These are phyloP conservation scores for Porites australiensis DNA, from an alignment of 64 coral and sea anemone species.

Conservation along the genomic window DNA sequence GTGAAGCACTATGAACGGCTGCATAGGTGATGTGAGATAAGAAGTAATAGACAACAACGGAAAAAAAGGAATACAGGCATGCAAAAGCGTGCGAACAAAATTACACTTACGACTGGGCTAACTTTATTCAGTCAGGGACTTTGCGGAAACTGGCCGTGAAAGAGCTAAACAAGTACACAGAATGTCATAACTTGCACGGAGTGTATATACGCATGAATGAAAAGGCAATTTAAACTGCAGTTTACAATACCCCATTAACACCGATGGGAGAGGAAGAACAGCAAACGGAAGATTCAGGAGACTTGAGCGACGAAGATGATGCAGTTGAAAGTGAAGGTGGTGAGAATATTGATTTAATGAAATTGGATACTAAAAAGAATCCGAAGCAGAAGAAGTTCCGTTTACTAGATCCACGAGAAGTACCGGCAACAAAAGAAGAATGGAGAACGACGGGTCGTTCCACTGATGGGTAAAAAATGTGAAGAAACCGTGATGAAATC, in stretches of 20 bases:
- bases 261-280: not conserved
- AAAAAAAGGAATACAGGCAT: too few relatives aligned
- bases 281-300: not conserved
- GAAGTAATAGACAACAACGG: too few relatives aligned
- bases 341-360: not conserved
- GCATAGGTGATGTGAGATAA: too few relatives aligned
- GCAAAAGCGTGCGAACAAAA: too few relatives aligned
- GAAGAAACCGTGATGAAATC: too few relatives aligned
- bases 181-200: not conserved
- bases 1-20: too few relatives aligned
- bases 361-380: not conserved
- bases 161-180: conserved; percentile 12
- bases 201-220: not conserved
- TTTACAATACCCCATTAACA: not conserved
- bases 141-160: not conserved
- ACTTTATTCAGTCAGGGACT: conserved; percentile 16
- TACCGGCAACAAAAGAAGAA: too few relatives aligned
- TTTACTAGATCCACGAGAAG: too few relatives aligned
- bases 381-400: too few relatives aligned
- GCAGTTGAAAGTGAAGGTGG: conserved; percentile 2
- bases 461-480: too few relatives aligned
- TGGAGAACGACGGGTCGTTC: too few relatives aligned
- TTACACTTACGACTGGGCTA: not conserved
- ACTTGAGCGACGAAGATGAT: too few relatives aligned
- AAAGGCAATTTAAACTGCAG: not conserved